Percentiles rank a stretch among this genome's conserved stretches.
Evolutionary conservation across 2,797 vertebrate species (phyloP).

Genomic region (Falco rusticolus): DNA sequence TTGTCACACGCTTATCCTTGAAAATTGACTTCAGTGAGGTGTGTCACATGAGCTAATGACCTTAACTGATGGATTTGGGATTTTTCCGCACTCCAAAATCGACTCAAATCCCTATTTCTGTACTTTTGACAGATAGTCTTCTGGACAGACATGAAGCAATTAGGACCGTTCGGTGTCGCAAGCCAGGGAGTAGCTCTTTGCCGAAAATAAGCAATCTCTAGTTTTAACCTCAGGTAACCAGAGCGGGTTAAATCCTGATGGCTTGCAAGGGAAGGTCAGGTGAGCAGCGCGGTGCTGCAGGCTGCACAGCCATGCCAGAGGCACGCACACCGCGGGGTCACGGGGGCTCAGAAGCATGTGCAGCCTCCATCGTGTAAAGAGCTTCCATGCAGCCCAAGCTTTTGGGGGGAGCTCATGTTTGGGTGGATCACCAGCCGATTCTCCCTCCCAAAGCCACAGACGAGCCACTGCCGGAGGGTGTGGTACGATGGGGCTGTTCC

Average conservation of each 20-base stretch:
- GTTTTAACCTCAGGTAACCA: not conserved
- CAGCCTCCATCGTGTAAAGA: no score
- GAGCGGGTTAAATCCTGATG: not conserved
- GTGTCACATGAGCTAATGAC: conserved; percentile 39
- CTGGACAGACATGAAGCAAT: not conserved
- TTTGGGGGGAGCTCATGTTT: not conserved
- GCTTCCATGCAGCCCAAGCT: not conserved
- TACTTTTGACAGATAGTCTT: not conserved
- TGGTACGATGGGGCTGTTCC: not conserved
- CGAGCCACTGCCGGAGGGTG: not conserved
- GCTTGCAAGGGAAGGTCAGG: not conserved
- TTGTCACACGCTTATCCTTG: conserved; percentile 31
- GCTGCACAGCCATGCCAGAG: no score
- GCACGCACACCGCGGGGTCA: accelerated
- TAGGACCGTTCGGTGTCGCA: not conserved
- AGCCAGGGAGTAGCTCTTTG: not conserved
- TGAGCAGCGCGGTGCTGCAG: accelerated
- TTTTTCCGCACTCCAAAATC: conserved; percentile 15
- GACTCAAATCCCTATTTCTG: not conserved
- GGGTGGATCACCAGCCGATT: not conserved
- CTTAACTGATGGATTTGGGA: conserved; percentile 29
- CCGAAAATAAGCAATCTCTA: not conserved
- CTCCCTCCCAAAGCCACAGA: not conserved
- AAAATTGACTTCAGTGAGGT: conserved; percentile 38
- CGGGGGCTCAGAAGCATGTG: accelerated